Base-by-base conservation (phyloP, 1,140 invertebrate genomes). In the Contarinia nasturtii region DNA sequence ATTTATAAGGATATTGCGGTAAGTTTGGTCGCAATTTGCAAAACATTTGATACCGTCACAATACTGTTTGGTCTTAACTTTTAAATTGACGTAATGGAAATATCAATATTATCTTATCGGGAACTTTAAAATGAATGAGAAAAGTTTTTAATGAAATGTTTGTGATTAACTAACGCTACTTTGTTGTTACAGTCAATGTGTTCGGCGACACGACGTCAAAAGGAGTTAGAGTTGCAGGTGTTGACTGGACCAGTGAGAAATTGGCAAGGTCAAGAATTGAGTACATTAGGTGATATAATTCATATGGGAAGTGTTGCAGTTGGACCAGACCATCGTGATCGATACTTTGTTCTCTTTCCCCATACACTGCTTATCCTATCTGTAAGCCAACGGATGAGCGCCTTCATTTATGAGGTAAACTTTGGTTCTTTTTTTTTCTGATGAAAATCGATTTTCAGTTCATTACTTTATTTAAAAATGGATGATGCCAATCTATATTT, bases 1-100 rank as follows among this genome's bases (percentile, higher is more conserved):
- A 82, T 98, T 21, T 98, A 93, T 64, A 87, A 91, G 63, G 90
- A 97, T 57, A 86, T 98, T 56, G 80, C 86, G 49, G 88, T 93
- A 68, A 76, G 77, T 76, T 44, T n/a, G n/a, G n/a, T n/a, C n/a
- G n/a, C n/a, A n/a, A n/a, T 43, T 44, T 5, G 8, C 15, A 17
- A 21, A 21, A 38, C 19, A 27, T 44, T 48, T 17, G n/a, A 19
- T 27, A 41, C 21, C 22, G 8, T 34, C n/a, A n/a, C n/a, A n/a
- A n/a, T n/a, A n/a, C n/a, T n/a, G n/a, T n/a, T n/a, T n/a, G n/a
- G n/a, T n/a, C n/a, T 34, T 34, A 34, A 14, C 14, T 34, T 7
- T 34, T 34, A 8, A 14, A 34, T 34, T 14, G 14, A 34, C 14
- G 7, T 34, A 7, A 34, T 34, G 33, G 33, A 8, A 14, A 8